Conservation (phyloP, 2,113 vertebrate genomes). For the Murina feae region DNA sequence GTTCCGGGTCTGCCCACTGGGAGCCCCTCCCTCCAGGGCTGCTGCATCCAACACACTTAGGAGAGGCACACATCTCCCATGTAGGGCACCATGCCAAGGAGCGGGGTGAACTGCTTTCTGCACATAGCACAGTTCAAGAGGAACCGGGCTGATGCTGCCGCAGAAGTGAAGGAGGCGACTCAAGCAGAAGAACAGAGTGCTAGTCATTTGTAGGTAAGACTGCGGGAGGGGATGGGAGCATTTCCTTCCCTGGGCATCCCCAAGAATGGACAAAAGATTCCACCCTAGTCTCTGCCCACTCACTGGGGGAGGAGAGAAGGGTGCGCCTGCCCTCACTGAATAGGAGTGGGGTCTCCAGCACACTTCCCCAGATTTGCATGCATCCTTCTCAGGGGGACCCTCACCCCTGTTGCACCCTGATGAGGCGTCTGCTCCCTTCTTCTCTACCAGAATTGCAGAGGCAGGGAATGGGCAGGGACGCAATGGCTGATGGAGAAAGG, state of each 20-base stretch:
- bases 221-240: not conserved
- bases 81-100: not conserved
- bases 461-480: not conserved
- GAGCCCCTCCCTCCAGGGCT: not conserved
- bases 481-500: not conserved
- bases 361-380: not conserved
- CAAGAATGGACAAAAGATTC: not conserved
- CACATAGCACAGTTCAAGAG: not conserved
- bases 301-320: not conserved
- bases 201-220: not conserved
- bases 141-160: not conserved
- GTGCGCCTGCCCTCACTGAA: not conserved
- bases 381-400: not conserved
- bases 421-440: not conserved
- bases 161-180: not conserved
- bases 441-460: not conserved
- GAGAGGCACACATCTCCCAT: not conserved
- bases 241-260: not conserved
- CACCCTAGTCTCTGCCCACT: not conserved
- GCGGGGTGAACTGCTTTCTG: not conserved
- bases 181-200: not conserved
- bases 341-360: not conserved
- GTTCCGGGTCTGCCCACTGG: not conserved
- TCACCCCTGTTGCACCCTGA: not conserved
- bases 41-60: not conserved